These are phyloP conservation scores for Sarcophaga variegata DNA, from an alignment of 2,888 invertebrate species.

Conservation along the genomic window DNA sequence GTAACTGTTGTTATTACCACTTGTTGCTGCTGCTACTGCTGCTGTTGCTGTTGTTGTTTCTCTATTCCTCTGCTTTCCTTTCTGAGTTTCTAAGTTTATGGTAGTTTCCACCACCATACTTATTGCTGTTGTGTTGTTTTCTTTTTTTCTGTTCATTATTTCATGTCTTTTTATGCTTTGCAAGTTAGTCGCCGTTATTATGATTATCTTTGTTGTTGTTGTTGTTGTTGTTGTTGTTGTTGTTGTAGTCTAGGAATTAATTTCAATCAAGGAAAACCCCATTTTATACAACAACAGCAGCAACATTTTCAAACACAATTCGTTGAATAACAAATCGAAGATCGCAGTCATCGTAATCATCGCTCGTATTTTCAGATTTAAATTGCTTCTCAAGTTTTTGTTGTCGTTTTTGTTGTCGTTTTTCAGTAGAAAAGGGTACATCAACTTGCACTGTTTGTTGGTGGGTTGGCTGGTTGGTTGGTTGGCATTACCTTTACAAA, in stretches of 20 bases:
- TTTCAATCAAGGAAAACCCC: conserved; percentile 67
- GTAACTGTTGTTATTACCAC: conserved; percentile 52
- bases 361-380: background rate
- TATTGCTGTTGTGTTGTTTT: conserved; percentile 33
- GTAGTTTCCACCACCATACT: background rate
- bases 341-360: background rate
- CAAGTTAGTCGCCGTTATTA: conserved; percentile 24
- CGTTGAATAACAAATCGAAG: background rate
- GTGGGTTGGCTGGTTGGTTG: background rate
- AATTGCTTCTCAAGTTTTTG: background rate
- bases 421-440: background rate
- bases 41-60: conserved; percentile 13
- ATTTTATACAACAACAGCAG: conserved; percentile 28
- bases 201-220: conserved; percentile 22
- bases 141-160: conserved; percentile 8
- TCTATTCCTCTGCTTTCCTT: too few relatives aligned
- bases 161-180: conserved; percentile 34
- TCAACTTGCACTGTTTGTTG: background rate
- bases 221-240: conserved; percentile 32
- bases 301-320: background rate
- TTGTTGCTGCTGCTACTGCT: conserved; percentile 41
- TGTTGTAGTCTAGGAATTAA: conserved; percentile 64
- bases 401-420: background rate
- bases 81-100: background rate
- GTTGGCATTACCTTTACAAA: background rate